Evolutionary conservation across 1,140 invertebrate species (phyloP), one percentile per base, ranked within the genome.

Genomic region (Pissodes strobi): DNA sequence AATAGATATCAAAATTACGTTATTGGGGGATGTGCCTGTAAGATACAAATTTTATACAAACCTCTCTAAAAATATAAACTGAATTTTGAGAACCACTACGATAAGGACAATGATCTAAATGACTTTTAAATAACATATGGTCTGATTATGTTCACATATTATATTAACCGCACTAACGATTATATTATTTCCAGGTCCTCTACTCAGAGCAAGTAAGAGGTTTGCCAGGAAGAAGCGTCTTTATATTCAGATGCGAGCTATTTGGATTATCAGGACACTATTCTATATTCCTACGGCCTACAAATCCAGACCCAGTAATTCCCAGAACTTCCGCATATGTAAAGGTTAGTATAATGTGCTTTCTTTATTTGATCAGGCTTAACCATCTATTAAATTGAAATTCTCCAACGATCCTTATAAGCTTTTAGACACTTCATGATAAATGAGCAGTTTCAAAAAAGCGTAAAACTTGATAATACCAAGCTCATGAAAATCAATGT

Each of bases 261-360:
- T 92, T 93, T 66, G 90, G 90, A 1, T 80, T 90, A 59, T 87
- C 89, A 2, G 90, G 90, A 0, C 87, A 89, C 75, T 92, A 92
- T 73, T 85, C 86, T 0, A 78, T 91, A 0, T 83, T 85, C 59
- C 69, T 90, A 39, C 79, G 86, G 27, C 86, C 88, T 0, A 76
- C 78, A 1, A 82, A 80, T 62, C 79, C 81, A 23, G 80, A 75
- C 2, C 81, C 84, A 59, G 77, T 83, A 48, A 79, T 85, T 55
- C 80, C 86, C 34, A 84, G 85, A 1, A 85, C 83, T 0, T 84
- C 86, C 13, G 84, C 86, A 21, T 88, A 87, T 70, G 80, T 88
- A 49, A 88, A 87, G 81, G 87, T 88, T 73, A 76, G 39, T 55
- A n/a, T n/a, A n/a, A n/a, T n/a, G n/a, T n/a, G n/a, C n/a, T n/a